Evolutionary conservation across 2,888 invertebrate genomes (phyloP).

Genomic region (Panzeria rudis): DNA sequence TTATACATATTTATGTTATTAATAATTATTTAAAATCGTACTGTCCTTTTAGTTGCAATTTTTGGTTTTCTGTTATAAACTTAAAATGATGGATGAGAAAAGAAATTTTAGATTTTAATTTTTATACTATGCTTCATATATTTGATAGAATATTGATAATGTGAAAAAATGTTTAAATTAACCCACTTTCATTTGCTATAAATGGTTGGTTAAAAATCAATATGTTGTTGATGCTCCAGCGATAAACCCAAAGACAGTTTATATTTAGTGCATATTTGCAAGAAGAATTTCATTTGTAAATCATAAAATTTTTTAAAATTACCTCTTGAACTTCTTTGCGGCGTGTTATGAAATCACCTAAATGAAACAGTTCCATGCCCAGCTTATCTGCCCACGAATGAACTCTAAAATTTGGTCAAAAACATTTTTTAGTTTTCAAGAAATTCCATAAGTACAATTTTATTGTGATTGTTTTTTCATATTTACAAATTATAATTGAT

Average conservation of each 20-base stretch:
- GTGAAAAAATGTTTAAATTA: background rate
- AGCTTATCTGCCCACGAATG: conserved; percentile 93
- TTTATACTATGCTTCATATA: background rate
- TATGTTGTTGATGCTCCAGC: conserved; percentile 66
- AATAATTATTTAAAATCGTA: no score
- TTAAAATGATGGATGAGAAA: background rate
- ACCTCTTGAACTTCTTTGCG: conserved; percentile 91
- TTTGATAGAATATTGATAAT: background rate
- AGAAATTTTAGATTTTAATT: background rate
- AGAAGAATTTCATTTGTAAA: background rate
- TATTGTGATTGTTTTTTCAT: no score
- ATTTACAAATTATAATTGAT: conserved; percentile 83
- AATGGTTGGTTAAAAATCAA: conserved; percentile 79
- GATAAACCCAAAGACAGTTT: conserved; percentile 22
- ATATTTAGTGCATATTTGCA: conserved; percentile 2
- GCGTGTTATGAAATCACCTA: conserved; percentile 92
- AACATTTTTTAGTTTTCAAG: conserved; percentile 6
- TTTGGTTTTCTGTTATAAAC: background rate
- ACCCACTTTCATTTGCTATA: conserved; percentile 36
- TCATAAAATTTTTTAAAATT: background rate
- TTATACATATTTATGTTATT: no score
- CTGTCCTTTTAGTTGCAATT: no score
- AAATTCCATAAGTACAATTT: background rate
- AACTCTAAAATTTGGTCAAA: conserved; percentile 85
- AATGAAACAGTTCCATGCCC: conserved; percentile 91